Evolutionary conservation across 2,888 invertebrate genomes (phyloP).

Genomic region (Apamea sordens): DNA sequence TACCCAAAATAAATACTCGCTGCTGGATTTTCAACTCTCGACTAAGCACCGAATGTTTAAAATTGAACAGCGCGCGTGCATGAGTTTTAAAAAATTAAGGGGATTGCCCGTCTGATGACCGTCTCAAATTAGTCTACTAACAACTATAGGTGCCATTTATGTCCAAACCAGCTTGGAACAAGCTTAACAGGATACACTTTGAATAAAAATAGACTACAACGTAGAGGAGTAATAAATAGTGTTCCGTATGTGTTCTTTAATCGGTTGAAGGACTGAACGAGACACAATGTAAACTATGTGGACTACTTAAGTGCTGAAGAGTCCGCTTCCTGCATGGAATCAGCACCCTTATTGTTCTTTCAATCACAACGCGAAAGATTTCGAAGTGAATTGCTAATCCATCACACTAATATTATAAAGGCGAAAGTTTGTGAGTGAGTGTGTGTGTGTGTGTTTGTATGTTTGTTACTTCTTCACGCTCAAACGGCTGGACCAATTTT

Average conservation of each 20-base stretch:
- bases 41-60: no score
- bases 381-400: background rate
- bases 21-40: background rate
- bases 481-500: no score
- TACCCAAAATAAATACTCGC: background rate
- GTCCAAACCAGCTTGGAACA: background rate
- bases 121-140: no score
- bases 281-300: no score
- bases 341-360: background rate
- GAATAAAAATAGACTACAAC: conserved; percentile 19
- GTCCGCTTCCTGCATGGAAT: background rate
- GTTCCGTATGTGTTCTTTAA: conserved; percentile 27
- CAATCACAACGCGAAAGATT: background rate
- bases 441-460: no score
- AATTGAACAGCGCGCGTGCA: background rate
- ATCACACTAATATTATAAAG: no score
- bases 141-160: background rate
- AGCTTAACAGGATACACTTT: background rate
- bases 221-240: background rate
- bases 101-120: background rate
- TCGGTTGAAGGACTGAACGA: no score
- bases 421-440: no score
- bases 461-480: no score
- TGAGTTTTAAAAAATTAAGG: background rate
- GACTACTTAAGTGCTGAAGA: background rate